These are phyloP conservation scores for Sclerodermus sp. DNA, from an alignment of 2,888 invertebrate genomes.

Conservation along the genomic window DNA sequence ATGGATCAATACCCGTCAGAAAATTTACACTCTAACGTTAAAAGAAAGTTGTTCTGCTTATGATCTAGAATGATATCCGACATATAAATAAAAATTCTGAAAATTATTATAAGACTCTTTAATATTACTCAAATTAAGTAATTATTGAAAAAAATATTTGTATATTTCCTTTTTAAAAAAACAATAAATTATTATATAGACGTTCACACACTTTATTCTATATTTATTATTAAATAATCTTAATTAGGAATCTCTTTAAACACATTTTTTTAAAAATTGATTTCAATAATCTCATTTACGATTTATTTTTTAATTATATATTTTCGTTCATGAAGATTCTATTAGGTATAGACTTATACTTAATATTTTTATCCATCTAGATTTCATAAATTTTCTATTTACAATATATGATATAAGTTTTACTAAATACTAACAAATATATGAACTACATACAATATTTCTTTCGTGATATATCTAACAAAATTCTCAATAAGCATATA, in stretches of 20 bases:
- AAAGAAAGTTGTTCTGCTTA: too few species aligned
- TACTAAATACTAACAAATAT: slow-evolving; percentile 29
- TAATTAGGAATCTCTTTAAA: not conserved
- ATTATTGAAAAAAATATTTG: not conserved
- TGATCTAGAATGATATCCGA: too few species aligned
- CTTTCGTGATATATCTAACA: slow-evolving; percentile 22
- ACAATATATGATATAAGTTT: slow-evolving; percentile 34
- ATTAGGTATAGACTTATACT: slow-evolving; percentile 31
- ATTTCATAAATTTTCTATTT: slow-evolving; percentile 31
- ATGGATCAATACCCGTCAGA: too few species aligned
- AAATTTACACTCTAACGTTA: too few species aligned
- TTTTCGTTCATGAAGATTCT: slow-evolving; percentile 24
- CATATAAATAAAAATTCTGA: not conserved
- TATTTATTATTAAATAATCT: not conserved
- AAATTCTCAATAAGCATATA: slow-evolving; percentile 33
- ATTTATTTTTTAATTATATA: slow-evolving; percentile 32
- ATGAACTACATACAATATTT: slow-evolving; percentile 28
- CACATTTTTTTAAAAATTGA: not conserved
- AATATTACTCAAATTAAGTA: not conserved
- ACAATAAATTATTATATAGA: not conserved
- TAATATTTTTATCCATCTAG: slow-evolving; percentile 18
- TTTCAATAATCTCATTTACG: slow-evolving; percentile 22
- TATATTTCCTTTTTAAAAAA: too few species aligned
- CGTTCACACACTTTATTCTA: not conserved
- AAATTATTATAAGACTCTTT: not conserved